phyloP scores from a whole-genome alignment of 2,797 vertebrate genomes.

The Paguma larvata region DNA sequence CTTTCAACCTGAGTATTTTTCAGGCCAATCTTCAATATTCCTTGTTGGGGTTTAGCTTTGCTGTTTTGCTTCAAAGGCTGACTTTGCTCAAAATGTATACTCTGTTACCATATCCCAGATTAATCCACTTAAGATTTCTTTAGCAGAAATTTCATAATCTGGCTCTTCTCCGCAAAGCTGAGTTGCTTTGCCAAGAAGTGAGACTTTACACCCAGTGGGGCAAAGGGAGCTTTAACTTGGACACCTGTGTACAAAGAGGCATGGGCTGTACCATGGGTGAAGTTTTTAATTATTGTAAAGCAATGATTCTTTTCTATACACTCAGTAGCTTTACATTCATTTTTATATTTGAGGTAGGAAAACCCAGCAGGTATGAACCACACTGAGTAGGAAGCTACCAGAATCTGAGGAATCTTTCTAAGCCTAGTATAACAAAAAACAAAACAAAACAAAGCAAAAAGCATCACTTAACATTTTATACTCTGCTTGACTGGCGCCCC shows the following conservation, averaged over 20 bases:
- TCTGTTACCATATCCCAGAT: not conserved
- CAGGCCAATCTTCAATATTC: not conserved
- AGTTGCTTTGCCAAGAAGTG: not conserved
- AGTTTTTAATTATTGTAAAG: not conserved
- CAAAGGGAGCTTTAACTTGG: slow-evolving; percentile 7
- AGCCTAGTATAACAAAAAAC: not conserved
- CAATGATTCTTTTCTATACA: not conserved
- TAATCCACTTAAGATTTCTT: not conserved
- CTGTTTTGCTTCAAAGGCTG: slow-evolving; percentile 9
- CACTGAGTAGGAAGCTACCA: not conserved
- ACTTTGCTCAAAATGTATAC: slow-evolving; percentile 28
- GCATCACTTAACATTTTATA: slow-evolving; percentile 18
- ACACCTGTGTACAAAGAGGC: not conserved
- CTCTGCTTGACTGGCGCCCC: not conserved
- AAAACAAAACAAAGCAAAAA: not conserved
- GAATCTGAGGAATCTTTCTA: not conserved
- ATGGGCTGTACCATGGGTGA: not conserved
- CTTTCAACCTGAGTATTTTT: not conserved
- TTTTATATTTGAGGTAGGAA: slow-evolving; percentile 42
- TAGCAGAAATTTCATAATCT: slow-evolving; percentile 25
- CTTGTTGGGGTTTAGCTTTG: slow-evolving; percentile 21
- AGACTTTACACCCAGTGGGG: not conserved
- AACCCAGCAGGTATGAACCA: not conserved
- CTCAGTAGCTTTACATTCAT: slow-evolving; percentile 32
- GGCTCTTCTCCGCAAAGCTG: slow-evolving; percentile 35